A percentile compares a stretch with the other conserved stretches of the same genome.
Evolutionary conservation across 2,113 vertebrate species (phyloP).

Genomic region (Oreochromis aureus): DNA sequence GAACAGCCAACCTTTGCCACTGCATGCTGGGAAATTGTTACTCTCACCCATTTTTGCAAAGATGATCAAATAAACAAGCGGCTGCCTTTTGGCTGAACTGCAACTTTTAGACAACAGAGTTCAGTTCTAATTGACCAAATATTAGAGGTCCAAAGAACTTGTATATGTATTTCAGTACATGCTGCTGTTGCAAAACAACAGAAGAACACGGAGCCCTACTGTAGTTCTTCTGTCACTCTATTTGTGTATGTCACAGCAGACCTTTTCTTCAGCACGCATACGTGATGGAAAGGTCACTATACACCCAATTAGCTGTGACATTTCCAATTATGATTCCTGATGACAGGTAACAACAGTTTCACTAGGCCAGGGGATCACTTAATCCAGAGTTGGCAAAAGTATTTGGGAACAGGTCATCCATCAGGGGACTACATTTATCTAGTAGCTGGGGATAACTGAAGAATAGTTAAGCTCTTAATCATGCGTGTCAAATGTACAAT

Average conservation of each 20-base stretch:
- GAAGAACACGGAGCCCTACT: neutral
- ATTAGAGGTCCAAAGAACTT: neutral
- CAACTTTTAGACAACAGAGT: neutral
- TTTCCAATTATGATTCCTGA: constrained; percentile 55
- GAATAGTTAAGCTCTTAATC: constrained; percentile 24
- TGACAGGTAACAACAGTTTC: constrained; percentile 44
- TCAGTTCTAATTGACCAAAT: neutral
- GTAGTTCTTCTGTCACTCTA: neutral
- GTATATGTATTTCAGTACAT: accelerated
- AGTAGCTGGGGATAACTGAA: neutral
- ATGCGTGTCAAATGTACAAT: constrained; percentile 1
- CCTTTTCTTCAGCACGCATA: constrained; percentile 6
- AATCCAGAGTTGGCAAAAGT: constrained; percentile 25
- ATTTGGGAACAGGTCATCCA: constrained; percentile 36
- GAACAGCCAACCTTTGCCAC: neutral
- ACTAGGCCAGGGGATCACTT: constrained; percentile 42
- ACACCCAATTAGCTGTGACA: constrained; percentile 64
- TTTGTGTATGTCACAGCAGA: neutral
- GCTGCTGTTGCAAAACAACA: neutral
- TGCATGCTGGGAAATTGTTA: neutral
- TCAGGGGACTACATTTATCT: neutral
- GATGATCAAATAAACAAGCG: neutral
- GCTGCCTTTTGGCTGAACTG: neutral
- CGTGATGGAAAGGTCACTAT: constrained; percentile 58
- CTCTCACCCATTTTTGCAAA: neutral